Evolutionary conservation across 2,797 vertebrate species (phyloP).

Genomic region (Mareca penelope): DNA sequence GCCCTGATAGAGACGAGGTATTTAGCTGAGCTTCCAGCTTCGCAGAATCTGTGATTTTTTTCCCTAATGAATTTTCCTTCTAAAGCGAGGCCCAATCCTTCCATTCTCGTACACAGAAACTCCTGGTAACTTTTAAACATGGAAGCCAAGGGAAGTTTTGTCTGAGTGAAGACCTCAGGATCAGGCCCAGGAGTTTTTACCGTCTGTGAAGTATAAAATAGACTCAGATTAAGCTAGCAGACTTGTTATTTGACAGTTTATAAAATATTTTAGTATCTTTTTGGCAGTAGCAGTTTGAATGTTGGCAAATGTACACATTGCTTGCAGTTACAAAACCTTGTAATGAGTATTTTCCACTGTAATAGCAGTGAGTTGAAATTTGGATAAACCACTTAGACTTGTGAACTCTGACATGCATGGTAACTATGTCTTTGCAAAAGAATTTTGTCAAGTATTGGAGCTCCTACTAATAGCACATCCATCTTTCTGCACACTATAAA

Average conservation of each 20-base stretch:
- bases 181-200: slow-evolving; percentile 63
- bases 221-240: slow-evolving; percentile 80
- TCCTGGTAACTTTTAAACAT: not conserved
- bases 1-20: not conserved
- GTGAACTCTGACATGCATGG: slow-evolving; percentile 85
- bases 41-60: not conserved
- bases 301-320: slow-evolving; percentile 79
- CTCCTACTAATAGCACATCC: slow-evolving; percentile 86
- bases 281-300: slow-evolving; percentile 81
- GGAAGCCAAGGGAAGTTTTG: not conserved
- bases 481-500: slow-evolving; percentile 87
- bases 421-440: slow-evolving; percentile 84
- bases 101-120: fast-evolving
- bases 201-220: slow-evolving; percentile 75
- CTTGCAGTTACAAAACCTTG: slow-evolving; percentile 80
- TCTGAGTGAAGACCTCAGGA: not conserved
- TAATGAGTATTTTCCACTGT: slow-evolving; percentile 82
- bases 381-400: slow-evolving; percentile 84
- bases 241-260: slow-evolving; percentile 84
- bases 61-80: not conserved
- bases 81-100: not conserved
- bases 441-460: slow-evolving; percentile 85
- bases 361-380: slow-evolving; percentile 81
- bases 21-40: not conserved
- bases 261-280: slow-evolving; percentile 84